Conservation (phyloP, 2,888 invertebrate species). For the Dichetophora obliterata region DNA sequence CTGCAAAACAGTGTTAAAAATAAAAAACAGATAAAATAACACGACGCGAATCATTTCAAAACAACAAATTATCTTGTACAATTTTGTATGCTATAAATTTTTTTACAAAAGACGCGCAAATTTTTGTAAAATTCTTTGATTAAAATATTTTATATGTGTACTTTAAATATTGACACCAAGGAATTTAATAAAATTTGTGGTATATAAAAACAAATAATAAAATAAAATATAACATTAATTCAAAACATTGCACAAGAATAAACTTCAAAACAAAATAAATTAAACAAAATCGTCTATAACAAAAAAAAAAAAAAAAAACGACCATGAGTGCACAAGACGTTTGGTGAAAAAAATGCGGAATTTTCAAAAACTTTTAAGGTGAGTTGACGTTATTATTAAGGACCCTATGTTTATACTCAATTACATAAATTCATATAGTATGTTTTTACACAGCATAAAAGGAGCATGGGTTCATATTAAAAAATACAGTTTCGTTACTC, state of each 20-base stretch:
- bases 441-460: too few species aligned
- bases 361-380: conserved; percentile 48
- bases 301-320: not conserved
- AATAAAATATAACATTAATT: not conserved
- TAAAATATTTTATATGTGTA: not conserved
- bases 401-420: too few species aligned
- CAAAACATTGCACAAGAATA: too few species aligned
- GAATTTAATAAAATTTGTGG: not conserved
- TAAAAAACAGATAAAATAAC: not conserved
- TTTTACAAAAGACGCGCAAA: not conserved
- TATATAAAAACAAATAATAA: not conserved
- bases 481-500: too few species aligned
- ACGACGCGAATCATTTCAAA: too few species aligned
- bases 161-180: not conserved
- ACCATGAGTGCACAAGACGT: not conserved
- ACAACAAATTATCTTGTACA: too few species aligned
- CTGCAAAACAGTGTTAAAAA: not conserved
- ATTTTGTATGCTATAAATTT: not conserved
- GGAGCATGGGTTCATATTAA: too few species aligned
- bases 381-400: conserved; percentile 32
- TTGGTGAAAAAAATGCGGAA: conserved; percentile 47
- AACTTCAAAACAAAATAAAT: not conserved
- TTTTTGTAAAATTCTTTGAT: not conserved
- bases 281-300: not conserved
- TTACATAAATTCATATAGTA: too few species aligned